Base-by-base conservation (phyloP, 1,140 invertebrate genomes). In the Druon quercuslanigerum region DNA sequence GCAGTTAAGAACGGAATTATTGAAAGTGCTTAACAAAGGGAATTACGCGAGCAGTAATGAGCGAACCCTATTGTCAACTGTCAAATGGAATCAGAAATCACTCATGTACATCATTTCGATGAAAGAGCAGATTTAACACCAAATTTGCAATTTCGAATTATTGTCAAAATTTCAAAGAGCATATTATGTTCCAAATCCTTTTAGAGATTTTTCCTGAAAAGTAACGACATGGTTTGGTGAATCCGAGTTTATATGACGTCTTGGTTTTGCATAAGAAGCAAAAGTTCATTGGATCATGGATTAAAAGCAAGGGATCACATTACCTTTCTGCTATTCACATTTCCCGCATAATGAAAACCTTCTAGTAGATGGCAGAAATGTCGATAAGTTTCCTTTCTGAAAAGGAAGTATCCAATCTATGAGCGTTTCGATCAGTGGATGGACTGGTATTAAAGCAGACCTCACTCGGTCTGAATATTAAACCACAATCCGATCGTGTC, bases 361-460 rank as follows among this genome's bases (percentile, higher is more conserved):
- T 12, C 25, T 9, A 14, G 60, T 16, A 66, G 60, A 66, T 66
- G 60, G 60, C 60, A 66, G 60, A 66, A 66, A 66, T 40, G 60
- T 66, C 60, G 60, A 66, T 66, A 66, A 66, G 60, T 66, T 66
- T 66, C 60, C 60, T 66, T 66, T 46, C 40, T 66, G 60, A 66
- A 66, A n/a, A 66, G 60, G 60, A 66, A 33, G 40, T 66, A 40
- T 66, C 25, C 60, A 66, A 66, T 66, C 60, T 66, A 6, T 33
- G 25, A 66, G 40, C 60, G 40, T 66, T 66, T 66, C 60, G 33
- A 13, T n/a, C 25, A 33, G 25, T 33, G 40, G 60, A 40, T 14
- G 60, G 46, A 1, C 60, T 40, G 13, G 46, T 66, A 66, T 66
- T 66, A 16, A 33, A 46, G 25, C 60, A 46, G 40, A 46, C 40